A percentile compares a stretch with the other conserved stretches of the same genome.
Conservation (phyloP, 2,888 invertebrate genomes). For the Macaria notata region DNA sequence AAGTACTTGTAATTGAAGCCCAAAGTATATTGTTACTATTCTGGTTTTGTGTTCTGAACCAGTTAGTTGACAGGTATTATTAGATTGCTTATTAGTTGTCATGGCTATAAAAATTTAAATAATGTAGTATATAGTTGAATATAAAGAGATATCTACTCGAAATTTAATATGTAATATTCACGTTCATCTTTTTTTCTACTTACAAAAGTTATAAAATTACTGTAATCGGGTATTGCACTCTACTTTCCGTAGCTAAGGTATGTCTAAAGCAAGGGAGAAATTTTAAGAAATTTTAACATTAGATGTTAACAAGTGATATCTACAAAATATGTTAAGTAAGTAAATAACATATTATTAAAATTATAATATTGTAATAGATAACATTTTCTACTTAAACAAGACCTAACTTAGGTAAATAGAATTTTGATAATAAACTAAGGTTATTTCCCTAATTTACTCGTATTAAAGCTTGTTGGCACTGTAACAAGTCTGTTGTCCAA, state of each 20-base stretch:
- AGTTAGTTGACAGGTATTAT: no score
- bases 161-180: no score
- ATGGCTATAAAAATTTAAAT: no score
- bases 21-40: conserved; percentile 1
- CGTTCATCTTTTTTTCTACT: no score
- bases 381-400: conserved; percentile 20
- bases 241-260: not conserved
- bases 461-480: conserved; percentile 22
- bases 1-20: conserved; percentile 5
- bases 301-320: conserved; percentile 1
- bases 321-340: conserved; percentile 6
- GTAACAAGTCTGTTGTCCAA: not conserved
- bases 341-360: no score
- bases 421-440: not conserved
- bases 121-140: no score
- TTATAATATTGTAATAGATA: conserved; percentile 6
- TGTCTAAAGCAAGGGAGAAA: conserved; percentile 7
- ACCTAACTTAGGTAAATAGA: conserved; percentile 17
- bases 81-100: no score
- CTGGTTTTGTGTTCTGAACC: no score
- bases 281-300: conserved; percentile 4
- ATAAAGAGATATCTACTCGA: no score
- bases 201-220: no score
- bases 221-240: no score
- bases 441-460: conserved; percentile 14